Conservation (phyloP, 2,888 invertebrate genomes). For the Trichopoda pennipes region DNA sequence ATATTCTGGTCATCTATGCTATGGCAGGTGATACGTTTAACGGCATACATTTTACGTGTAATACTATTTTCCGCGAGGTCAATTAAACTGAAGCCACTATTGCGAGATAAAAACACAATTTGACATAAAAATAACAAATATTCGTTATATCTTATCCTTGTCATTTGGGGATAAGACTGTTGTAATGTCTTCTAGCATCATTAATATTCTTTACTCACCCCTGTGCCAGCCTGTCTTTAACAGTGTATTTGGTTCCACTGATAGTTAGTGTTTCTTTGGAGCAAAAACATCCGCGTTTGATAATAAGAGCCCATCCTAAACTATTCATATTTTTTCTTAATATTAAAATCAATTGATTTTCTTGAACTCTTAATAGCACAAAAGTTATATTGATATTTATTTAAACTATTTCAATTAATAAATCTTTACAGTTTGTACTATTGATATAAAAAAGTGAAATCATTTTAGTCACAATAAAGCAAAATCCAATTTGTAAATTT, state of each 20-base stretch:
- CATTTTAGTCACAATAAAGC: conserved; percentile 45
- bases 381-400: conserved; percentile 3
- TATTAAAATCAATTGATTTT: background rate
- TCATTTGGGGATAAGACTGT: conserved; percentile 28
- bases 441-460: conserved; percentile 55
- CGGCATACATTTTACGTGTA: conserved; percentile 86
- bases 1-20: conserved; percentile 87
- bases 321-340: conserved; percentile 83
- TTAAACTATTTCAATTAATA: conserved; percentile 7
- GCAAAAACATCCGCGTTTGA: conserved; percentile 89
- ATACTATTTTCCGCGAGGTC: conserved; percentile 87
- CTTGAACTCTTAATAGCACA: conserved; percentile 4
- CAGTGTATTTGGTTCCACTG: conserved; percentile 86
- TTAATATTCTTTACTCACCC: conserved; percentile 82
- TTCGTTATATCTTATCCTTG: background rate
- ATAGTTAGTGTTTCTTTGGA: conserved; percentile 87
- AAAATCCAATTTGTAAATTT: conserved; percentile 30
- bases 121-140: background rate
- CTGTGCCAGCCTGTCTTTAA: conserved; percentile 88
- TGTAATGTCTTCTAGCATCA: background rate
- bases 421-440: conserved; percentile 24
- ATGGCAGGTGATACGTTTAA: conserved; percentile 91
- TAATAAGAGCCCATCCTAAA: conserved; percentile 85
- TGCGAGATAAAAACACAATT: conserved; percentile 70
- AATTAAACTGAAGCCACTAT: conserved; percentile 90